Base-by-base conservation (phyloP, 2,113 vertebrate species). In the Psilopsiagon aymara region DNA sequence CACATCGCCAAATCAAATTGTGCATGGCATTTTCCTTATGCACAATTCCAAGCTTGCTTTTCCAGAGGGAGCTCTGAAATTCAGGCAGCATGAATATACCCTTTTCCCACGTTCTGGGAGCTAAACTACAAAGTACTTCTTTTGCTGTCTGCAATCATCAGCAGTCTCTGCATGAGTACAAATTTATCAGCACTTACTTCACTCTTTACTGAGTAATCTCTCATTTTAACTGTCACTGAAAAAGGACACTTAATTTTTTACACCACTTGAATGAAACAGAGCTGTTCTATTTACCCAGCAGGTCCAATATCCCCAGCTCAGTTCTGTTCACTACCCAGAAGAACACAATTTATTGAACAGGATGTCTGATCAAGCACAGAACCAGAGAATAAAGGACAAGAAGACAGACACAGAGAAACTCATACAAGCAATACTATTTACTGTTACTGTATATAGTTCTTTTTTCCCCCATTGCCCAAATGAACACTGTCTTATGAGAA, bases 51-150 rank as follows among this genome's bases (percentile, higher is more conserved):
- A 62, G 16, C n/a, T 7, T 24, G 29, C 51, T n/a, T 39, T 89
- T 82, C n/a, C 70, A 94, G 46, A 70, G 64, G 60, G 14, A 27
- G 64, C 43, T 28, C 52, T 21, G 52, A 31, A 74, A 35, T 53
- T 41, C 89, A 28, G 55, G 43, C 29, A 75, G 51, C 23, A 23
- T 0, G 6, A n/a, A 53, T 0, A 0, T 0, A 11, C 6, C 59
- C 24, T 90, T 17, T 24, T 67, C 49, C 19, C 1, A 0, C 29
- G 13, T 46, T 47, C 62, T 28, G 33, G 33, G 23, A 84, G 51
- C 53, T 83, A 33, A 57, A 52, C 25, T 53, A 35, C 70, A 35
- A 46, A 86, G 64, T 8, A 16, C 6, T 55, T 13, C 20, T 41
- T 78, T 6, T 55, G 69, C 91, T 71, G 35, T 4, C 62, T 57